Evolutionary conservation across 2,797 vertebrate species (phyloP).

Genomic region (Gymnopithys bicolor): DNA sequence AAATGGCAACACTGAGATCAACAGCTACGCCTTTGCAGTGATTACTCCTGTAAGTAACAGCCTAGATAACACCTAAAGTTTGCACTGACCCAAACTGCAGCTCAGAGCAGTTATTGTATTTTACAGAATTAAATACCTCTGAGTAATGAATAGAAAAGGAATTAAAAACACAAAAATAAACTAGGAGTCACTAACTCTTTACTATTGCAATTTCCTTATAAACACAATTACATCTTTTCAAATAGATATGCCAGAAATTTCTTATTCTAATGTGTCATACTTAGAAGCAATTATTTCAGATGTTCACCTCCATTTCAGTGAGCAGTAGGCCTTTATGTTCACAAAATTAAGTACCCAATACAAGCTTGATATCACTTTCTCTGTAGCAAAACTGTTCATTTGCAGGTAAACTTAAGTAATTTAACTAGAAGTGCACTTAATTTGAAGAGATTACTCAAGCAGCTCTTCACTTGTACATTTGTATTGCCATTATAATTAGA

Average conservation of each 20-base stretch:
- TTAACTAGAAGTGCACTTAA: slow-evolving; percentile 69
- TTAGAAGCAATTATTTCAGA: not conserved
- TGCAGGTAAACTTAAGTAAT: slow-evolving; percentile 64
- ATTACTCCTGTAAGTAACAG: not conserved
- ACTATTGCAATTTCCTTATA: not conserved
- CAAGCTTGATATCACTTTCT: not conserved
- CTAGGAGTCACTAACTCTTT: not conserved
- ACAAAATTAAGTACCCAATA: not conserved
- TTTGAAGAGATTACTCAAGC: slow-evolving; percentile 67
- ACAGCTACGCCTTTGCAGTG: not conserved
- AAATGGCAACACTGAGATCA: not conserved
- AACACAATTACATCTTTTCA: not conserved
- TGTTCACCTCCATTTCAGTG: not conserved
- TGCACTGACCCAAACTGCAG: not conserved
- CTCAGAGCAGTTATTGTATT: not conserved
- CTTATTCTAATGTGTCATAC: not conserved
- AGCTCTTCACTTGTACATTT: slow-evolving; percentile 53
- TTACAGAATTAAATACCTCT: not conserved
- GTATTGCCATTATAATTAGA: slow-evolving; percentile 59
- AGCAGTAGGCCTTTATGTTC: not conserved
- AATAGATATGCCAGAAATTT: not conserved
- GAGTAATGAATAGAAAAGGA: not conserved
- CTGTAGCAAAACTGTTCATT: slow-evolving; percentile 17
- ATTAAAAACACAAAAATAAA: not conserved
- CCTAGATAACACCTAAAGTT: not conserved